Percentiles rank a stretch among this genome's conserved stretches.
Evolutionary conservation across 2,888 invertebrate genomes (phyloP).

Genomic region (Parnassius apollo): DNA sequence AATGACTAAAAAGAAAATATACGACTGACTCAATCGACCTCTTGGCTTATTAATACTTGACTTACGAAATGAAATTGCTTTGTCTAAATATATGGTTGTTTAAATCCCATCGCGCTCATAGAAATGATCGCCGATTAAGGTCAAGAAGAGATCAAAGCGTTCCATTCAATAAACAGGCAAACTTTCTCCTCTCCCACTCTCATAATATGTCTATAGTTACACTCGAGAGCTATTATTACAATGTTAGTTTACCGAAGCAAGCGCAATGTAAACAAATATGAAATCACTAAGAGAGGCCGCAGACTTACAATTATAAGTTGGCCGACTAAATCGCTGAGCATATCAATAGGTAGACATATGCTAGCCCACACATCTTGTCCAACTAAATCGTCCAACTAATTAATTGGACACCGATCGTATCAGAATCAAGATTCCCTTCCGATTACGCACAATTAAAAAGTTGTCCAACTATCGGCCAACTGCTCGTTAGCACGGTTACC

Average conservation of each 20-base stretch:
- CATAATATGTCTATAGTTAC: conserved; percentile 5
- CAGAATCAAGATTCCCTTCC: no score
- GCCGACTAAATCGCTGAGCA: no score
- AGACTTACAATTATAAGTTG: no score
- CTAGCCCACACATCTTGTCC: no score
- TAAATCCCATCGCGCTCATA: conserved; percentile 8
- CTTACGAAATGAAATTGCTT: conserved; percentile 20
- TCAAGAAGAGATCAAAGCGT: conserved; percentile 27
- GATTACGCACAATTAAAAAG: no score
- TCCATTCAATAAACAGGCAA: conserved; percentile 15
- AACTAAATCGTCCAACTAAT: no score
- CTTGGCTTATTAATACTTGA: conserved; percentile 11
- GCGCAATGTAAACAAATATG: not conserved
- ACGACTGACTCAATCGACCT: not conserved
- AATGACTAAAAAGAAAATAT: not conserved
- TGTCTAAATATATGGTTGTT: conserved; percentile 19
- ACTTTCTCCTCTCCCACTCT: conserved; percentile 21
- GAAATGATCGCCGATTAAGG: conserved; percentile 26
- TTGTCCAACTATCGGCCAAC: no score
- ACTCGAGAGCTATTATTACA: conserved; percentile 4
- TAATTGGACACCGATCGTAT: no score
- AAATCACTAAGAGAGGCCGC: no score
- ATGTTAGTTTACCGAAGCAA: conserved; percentile 7
- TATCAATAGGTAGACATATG: no score
- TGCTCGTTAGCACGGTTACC: no score